These are phyloP conservation scores for Tragulus kanchil DNA, from an alignment of 2,113 vertebrate species.

Conservation along the genomic window DNA sequence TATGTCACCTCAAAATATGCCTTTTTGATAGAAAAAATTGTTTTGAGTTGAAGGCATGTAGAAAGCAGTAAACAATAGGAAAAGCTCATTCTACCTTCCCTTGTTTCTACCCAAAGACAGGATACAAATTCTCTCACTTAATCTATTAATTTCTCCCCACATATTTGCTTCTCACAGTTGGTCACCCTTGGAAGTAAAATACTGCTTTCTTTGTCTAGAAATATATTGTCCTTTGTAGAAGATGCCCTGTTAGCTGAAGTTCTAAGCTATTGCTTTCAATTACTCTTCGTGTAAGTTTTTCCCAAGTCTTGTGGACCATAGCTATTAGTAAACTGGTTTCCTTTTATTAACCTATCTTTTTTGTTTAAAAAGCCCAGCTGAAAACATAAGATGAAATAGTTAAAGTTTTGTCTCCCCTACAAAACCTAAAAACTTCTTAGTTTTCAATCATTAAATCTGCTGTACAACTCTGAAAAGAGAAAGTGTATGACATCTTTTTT, in stretches of 20 bases:
- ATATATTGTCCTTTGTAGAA: background rate
- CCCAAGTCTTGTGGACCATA: background rate
- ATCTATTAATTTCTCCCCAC: background rate
- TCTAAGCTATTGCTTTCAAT: background rate
- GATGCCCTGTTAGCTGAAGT: background rate
- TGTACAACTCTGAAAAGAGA: background rate
- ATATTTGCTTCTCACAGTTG: background rate
- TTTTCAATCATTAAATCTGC: background rate
- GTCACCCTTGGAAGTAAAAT: background rate
- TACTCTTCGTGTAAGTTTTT: background rate
- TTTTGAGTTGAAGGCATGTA: background rate
- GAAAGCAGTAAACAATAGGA: background rate
- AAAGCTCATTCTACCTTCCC: background rate
- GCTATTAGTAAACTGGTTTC: background rate
- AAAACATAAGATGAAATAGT: background rate
- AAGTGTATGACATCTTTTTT: background rate
- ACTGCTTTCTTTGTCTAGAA: background rate
- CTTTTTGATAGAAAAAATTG: background rate
- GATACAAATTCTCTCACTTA: background rate
- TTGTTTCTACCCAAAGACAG: background rate
- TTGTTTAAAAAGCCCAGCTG: background rate
- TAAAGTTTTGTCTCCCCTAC: background rate
- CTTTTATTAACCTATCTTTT: background rate
- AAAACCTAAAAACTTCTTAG: background rate
- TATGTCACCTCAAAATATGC: background rate